These are phyloP conservation scores for Drosophila mojavensis DNA, from an alignment of 1,140 invertebrate species.

Conservation along the genomic window DNA sequence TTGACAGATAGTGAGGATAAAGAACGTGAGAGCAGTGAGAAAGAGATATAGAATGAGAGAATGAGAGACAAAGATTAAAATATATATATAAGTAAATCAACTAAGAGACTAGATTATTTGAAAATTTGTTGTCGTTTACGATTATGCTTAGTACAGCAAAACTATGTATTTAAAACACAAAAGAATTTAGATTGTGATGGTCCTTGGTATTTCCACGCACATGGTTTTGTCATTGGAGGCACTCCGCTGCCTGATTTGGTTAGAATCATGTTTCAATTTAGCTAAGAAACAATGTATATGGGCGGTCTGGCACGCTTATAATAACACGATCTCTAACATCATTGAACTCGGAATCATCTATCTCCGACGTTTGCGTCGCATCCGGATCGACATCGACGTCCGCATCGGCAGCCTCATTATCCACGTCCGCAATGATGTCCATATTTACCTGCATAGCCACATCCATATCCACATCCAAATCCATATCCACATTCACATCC, in stretches of 20 bases:
- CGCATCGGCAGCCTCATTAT: no score
- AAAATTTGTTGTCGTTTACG: no score
- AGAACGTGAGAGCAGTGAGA: background rate
- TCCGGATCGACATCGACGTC: background rate
- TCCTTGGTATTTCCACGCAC: conserved; percentile 12
- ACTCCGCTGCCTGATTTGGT: conserved; percentile 6
- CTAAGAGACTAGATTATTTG: background rate
- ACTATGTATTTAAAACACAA: conserved; percentile 36
- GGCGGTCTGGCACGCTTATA: conserved; percentile 26
- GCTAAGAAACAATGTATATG: conserved; percentile 17
- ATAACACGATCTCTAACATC: conserved; percentile 21
- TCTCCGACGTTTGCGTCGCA: background rate
- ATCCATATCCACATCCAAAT: background rate
- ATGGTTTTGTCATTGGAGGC: background rate
- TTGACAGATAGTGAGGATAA: no score
- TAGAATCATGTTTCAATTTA: background rate
- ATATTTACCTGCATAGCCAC: background rate
- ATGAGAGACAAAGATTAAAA: no score
- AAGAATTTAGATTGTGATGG: conserved; percentile 32
- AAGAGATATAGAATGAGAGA: background rate
- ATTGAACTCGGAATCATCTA: conserved; percentile 1
- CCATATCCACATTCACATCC: background rate
- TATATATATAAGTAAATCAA: no score
- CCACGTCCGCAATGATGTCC: no score
- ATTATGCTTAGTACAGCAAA: background rate